Evolutionary conservation across 2,888 invertebrate species (phyloP).

Genomic region (Cremastobaeus sp.): DNA sequence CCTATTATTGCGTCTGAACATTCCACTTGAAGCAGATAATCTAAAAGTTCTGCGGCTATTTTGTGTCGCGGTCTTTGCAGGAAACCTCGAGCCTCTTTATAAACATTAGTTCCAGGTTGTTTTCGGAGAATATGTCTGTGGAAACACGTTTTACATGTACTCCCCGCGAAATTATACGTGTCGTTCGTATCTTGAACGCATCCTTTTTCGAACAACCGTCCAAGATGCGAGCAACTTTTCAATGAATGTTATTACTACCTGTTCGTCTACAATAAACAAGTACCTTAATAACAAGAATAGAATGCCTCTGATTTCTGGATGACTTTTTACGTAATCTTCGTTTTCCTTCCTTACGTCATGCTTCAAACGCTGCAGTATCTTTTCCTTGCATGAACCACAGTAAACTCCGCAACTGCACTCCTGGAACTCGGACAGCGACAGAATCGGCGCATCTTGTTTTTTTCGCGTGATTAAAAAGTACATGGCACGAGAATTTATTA

Average conservation of each 20-base stretch:
- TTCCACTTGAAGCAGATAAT: slow-evolving; percentile 62
- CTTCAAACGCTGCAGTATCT: slow-evolving; percentile 53
- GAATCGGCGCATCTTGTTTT: background rate
- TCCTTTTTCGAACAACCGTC: too few species aligned
- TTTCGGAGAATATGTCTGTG: slow-evolving; percentile 60
- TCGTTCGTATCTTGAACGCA: background rate
- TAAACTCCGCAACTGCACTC: background rate
- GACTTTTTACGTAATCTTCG: slow-evolving; percentile 63
- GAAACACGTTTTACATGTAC: slow-evolving; percentile 18
- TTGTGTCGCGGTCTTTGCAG: slow-evolving; percentile 62
- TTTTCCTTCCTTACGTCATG: slow-evolving; percentile 57
- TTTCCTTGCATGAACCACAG: slow-evolving; percentile 55
- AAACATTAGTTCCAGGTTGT: slow-evolving; percentile 54
- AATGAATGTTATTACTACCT: background rate
- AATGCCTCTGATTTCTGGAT: slow-evolving; percentile 66
- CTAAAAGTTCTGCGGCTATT: slow-evolving; percentile 63
- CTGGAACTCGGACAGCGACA: background rate
- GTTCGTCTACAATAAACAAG: slow-evolving; percentile 9
- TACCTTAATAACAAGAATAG: slow-evolving; percentile 63
- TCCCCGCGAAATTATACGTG: slow-evolving; percentile 9
- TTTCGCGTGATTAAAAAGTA: too few species aligned
- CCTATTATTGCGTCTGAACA: slow-evolving; percentile 56
- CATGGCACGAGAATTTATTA: too few species aligned
- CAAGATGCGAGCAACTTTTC: background rate
- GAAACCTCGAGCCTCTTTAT: slow-evolving; percentile 61